phyloP scores from a whole-genome alignment of 2,113 vertebrate species.

The Microcebus lehilahytsara region DNA sequence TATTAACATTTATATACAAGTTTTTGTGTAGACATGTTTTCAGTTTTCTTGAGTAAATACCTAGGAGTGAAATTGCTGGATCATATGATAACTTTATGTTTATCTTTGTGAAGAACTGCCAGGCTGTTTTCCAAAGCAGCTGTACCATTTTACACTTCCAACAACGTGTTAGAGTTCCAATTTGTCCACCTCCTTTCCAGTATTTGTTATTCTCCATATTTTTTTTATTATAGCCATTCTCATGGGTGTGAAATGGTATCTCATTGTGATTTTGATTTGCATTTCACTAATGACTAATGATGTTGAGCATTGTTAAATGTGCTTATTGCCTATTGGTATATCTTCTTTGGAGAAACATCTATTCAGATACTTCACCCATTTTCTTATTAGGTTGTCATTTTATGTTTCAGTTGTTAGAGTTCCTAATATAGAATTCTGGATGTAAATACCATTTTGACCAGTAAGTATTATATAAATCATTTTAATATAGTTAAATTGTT shows the following conservation, averaged over 20 bases:
- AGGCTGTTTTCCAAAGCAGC: neutral
- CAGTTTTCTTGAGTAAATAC: neutral
- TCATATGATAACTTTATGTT: neutral
- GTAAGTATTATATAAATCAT: neutral
- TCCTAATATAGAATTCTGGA: neutral
- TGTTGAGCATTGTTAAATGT: neutral
- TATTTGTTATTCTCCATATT: neutral
- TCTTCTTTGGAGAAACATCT: neutral
- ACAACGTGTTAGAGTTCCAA: neutral
- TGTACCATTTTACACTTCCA: neutral
- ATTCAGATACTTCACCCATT: neutral
- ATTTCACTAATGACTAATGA: neutral
- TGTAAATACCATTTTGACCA: neutral
- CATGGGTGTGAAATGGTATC: neutral
- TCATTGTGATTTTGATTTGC: neutral
- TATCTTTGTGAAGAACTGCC: neutral
- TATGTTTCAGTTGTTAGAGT: neutral
- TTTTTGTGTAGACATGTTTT: neutral
- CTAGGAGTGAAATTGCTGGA: neutral
- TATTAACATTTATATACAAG: neutral
- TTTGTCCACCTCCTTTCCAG: neutral
- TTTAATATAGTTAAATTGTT: neutral
- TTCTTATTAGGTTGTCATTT: neutral
- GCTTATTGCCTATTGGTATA: neutral
- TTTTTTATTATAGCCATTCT: neutral